phyloP scores from a whole-genome alignment of 2,888 invertebrate species.

The Aquatica leii region DNA sequence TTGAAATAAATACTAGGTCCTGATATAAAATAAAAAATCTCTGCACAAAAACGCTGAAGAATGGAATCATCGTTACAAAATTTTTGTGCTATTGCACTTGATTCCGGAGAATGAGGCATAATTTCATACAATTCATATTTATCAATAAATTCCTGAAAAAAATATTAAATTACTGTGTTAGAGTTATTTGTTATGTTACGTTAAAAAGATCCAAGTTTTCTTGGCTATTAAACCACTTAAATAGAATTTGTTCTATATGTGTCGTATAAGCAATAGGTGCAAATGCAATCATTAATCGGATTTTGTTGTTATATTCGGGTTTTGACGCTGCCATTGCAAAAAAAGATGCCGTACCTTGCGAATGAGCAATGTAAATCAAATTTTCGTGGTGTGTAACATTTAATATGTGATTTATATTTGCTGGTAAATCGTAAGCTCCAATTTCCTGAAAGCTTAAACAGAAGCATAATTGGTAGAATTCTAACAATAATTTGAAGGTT shows the following conservation, averaged over 20 bases:
- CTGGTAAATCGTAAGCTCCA: constrained; percentile 77
- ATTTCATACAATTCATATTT: not conserved
- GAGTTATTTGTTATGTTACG: too few species aligned
- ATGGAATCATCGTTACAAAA: not conserved
- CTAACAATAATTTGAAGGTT: not conserved
- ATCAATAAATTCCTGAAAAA: not conserved
- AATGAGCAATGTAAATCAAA: constrained; percentile 77
- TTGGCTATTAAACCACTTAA: too few species aligned
- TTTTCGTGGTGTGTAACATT: constrained; percentile 64
- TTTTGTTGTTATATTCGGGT: constrained; percentile 68
- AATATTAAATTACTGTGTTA: not conserved
- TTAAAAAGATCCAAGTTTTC: too few species aligned
- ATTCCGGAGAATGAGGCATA: not conserved
- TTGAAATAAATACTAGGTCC: not conserved
- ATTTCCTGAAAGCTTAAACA: constrained; percentile 78
- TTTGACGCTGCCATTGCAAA: constrained; percentile 67
- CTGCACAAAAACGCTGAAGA: not conserved
- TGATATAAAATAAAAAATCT: not conserved
- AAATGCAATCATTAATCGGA: constrained; percentile 66
- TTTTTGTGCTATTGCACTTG: not conserved
- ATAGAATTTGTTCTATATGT: constrained; percentile 58
- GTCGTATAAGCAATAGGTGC: constrained; percentile 69
- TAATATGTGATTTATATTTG: constrained; percentile 74
- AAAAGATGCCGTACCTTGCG: constrained; percentile 69
- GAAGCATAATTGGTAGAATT: not conserved